Percentiles rank a stretch among this genome's conserved stretches.
Conservation (phyloP, 2,797 vertebrate species). For the Alouatta caraya region DNA sequence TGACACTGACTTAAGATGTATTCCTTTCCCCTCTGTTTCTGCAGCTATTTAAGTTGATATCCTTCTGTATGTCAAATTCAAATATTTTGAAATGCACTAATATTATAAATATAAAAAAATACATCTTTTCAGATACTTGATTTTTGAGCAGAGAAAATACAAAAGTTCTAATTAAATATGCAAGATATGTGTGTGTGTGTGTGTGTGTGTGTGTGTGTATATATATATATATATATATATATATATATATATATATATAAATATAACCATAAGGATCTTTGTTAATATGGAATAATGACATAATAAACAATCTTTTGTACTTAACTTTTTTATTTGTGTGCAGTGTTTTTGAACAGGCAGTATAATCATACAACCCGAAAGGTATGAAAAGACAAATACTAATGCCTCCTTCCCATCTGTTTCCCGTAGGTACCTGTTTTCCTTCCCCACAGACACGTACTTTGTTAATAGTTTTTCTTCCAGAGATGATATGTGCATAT, state of each 20-base stretch:
- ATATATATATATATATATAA: no score
- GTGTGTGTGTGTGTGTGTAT: no score
- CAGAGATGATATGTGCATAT: neutral
- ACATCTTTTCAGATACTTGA: neutral
- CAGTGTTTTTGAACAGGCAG: conserved; percentile 3
- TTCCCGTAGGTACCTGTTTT: neutral
- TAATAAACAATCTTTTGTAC: neutral
- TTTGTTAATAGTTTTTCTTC: neutral
- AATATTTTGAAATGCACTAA: neutral
- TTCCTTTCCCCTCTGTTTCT: neutral
- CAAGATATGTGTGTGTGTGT: neutral
- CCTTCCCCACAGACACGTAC: neutral
- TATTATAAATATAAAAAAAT: neutral
- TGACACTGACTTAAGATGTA: neutral
- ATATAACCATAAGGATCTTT: neutral
- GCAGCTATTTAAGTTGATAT: neutral
- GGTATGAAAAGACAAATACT: neutral
- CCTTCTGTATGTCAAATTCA: conserved; percentile 5
- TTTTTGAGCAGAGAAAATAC: neutral
- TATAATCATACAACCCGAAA: neutral
- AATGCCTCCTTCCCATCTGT: neutral
- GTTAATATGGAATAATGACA: neutral
- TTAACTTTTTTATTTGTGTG: neutral
- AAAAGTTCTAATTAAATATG: neutral
- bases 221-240: neutral